These are phyloP conservation scores for Stomorhina lunata DNA, from an alignment of 2,888 invertebrate species.

Conservation along the genomic window DNA sequence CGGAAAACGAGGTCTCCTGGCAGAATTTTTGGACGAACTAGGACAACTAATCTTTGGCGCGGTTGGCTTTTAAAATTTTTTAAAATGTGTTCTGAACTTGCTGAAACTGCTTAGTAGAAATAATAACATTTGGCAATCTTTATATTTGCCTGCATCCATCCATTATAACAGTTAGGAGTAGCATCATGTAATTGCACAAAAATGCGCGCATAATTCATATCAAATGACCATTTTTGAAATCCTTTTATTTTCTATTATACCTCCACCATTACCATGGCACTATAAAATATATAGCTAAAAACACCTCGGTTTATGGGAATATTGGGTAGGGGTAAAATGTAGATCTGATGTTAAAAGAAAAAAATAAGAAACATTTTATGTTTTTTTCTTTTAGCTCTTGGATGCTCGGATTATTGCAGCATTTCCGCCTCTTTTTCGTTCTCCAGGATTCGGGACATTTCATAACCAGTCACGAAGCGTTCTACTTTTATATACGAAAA, in stretches of 20 bases:
- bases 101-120: background rate
- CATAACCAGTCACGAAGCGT: too few species aligned
- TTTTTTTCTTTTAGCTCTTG: too few species aligned
- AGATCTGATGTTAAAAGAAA: background rate
- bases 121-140: constrained; percentile 37
- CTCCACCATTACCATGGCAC: constrained; percentile 26
- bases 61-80: background rate
- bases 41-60: too few species aligned
- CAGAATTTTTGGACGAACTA: too few species aligned
- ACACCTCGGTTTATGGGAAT: constrained; percentile 9
- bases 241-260: constrained; percentile 77
- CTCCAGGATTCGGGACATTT: too few species aligned
- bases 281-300: constrained; percentile 28
- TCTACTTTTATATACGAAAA: too few species aligned
- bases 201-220: constrained; percentile 78
- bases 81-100: background rate
- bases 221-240: constrained; percentile 79
- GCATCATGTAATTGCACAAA: constrained; percentile 76
- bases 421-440: too few species aligned
- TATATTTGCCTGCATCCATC: constrained; percentile 48
- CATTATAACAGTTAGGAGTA: constrained; percentile 51
- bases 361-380: background rate
- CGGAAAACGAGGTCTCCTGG: too few species aligned
- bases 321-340: background rate
- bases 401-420: too few species aligned